Evolutionary conservation across 2,113 vertebrate species (phyloP).

Genomic region (Alosa alosa): DNA sequence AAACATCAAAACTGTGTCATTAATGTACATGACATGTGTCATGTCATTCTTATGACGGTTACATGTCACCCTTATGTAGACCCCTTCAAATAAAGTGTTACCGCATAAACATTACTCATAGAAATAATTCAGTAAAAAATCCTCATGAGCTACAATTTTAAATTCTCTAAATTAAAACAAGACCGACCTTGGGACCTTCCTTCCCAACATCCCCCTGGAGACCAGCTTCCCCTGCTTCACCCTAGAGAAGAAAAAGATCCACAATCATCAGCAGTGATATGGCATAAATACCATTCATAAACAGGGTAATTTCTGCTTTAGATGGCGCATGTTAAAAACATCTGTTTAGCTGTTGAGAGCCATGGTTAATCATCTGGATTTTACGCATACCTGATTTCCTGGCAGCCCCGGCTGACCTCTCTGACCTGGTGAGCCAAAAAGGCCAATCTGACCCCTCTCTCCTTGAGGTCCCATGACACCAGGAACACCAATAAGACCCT

Average conservation of each 20-base stretch:
- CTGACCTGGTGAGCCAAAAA: slow-evolving; percentile 66
- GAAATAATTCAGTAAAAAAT: background rate
- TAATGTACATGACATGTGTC: too few species aligned
- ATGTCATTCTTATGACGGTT: too few species aligned
- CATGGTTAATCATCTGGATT: background rate
- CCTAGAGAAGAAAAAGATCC: slow-evolving; percentile 56
- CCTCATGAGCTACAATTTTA: background rate
- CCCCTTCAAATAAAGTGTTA: too few species aligned
- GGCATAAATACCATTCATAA: background rate
- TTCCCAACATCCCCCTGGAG: slow-evolving; percentile 67
- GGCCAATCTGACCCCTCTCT: slow-evolving; percentile 62
- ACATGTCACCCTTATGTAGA: too few species aligned
- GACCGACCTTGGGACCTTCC: slow-evolving; percentile 75
- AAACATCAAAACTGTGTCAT: too few species aligned
- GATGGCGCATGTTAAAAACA: background rate
- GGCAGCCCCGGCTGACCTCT: slow-evolving; percentile 60
- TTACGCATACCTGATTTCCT: slow-evolving; percentile 66
- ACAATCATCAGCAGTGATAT: background rate
- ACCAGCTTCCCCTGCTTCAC: slow-evolving; percentile 75
- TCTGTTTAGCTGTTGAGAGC: background rate
- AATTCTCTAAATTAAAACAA: background rate
- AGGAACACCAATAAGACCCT: slow-evolving; percentile 68
- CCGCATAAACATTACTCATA: too few species aligned
- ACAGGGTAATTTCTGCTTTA: background rate
- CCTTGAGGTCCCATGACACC: slow-evolving; percentile 70